These are phyloP conservation scores for Vulpes ferrilata DNA, from an alignment of 2,113 vertebrate genomes.

Conservation along the genomic window DNA sequence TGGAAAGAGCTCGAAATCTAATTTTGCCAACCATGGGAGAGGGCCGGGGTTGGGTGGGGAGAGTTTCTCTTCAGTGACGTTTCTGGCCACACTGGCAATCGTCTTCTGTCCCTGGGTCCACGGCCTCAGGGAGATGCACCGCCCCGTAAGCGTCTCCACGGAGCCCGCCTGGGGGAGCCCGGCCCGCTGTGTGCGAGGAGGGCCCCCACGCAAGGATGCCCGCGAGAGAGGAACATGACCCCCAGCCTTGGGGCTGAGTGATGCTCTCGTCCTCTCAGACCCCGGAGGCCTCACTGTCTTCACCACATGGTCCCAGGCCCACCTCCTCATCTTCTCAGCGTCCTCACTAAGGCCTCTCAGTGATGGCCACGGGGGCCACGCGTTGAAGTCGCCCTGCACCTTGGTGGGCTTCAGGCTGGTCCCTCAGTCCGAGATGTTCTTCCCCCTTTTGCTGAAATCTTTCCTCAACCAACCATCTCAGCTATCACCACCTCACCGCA, in stretches of 20 bases:
- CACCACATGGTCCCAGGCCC: background rate
- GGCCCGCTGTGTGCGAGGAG: background rate
- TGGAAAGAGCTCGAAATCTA: constrained; percentile 36
- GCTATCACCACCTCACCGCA: background rate
- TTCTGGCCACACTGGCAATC: background rate
- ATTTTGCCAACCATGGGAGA: constrained; percentile 43
- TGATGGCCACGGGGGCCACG: rapidly evolving
- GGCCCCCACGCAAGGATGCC: background rate
- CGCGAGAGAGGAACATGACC: background rate
- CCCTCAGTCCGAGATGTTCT: too few species aligned
- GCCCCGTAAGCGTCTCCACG: background rate
- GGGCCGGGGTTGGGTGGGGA: background rate
- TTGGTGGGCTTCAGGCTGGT: too few species aligned
- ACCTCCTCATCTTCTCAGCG: background rate
- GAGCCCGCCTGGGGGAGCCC: background rate
- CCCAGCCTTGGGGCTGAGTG: too few species aligned
- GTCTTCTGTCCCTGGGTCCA: background rate
- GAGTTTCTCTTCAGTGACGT: background rate
- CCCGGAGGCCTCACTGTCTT: background rate
- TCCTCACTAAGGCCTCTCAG: background rate
- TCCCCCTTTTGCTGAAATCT: background rate
- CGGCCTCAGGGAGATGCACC: background rate
- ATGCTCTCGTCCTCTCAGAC: background rate
- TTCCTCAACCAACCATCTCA: background rate
- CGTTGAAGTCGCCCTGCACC: too few species aligned